A percentile compares a stretch with the other conserved stretches of the same genome.
phyloP scores from a whole-genome alignment of 2,888 invertebrate species.

The Apamea anceps region DNA sequence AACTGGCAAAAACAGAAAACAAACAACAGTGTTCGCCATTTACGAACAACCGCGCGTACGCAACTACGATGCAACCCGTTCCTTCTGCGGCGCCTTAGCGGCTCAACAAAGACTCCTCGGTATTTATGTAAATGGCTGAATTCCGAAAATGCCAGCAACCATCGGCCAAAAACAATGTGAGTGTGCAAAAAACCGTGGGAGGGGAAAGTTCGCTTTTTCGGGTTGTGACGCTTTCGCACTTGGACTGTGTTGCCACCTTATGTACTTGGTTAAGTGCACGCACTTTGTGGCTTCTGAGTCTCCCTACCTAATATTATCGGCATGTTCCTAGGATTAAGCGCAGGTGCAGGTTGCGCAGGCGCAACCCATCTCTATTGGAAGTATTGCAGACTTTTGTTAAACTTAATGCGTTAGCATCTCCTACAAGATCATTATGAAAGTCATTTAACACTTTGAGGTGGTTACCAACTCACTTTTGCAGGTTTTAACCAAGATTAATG shows the following conservation, averaged over 20 bases:
- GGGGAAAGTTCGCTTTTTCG: conserved; percentile 86
- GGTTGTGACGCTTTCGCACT: conserved; percentile 78
- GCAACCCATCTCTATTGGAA: not conserved
- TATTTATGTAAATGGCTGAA: conserved; percentile 89
- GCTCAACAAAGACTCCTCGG: conserved; percentile 86
- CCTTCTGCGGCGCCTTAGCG: conserved; percentile 86
- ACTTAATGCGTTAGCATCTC: no score
- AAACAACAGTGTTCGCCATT: conserved; percentile 74
- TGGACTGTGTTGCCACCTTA: conserved; percentile 66
- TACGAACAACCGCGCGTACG: conserved; percentile 69
- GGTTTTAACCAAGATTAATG: not conserved
- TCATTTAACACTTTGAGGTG: not conserved
- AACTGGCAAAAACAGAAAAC: conserved; percentile 75
- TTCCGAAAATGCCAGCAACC: conserved; percentile 86
- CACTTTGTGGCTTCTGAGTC: not conserved
- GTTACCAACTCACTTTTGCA: not conserved
- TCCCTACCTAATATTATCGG: not conserved
- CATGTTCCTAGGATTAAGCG: not conserved
- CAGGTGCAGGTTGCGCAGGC: no score
- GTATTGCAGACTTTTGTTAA: not conserved
- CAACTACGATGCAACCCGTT: conserved; percentile 72
- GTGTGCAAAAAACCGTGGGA: conserved; percentile 80
- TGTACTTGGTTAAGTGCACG: conserved; percentile 53
- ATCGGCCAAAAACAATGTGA: conserved; percentile 84
- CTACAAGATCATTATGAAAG: not conserved